A percentile compares a stretch with the other conserved stretches of the same genome.
phyloP scores from a whole-genome alignment of 2,797 vertebrate species.

The Gymnothorax reevesii region DNA sequence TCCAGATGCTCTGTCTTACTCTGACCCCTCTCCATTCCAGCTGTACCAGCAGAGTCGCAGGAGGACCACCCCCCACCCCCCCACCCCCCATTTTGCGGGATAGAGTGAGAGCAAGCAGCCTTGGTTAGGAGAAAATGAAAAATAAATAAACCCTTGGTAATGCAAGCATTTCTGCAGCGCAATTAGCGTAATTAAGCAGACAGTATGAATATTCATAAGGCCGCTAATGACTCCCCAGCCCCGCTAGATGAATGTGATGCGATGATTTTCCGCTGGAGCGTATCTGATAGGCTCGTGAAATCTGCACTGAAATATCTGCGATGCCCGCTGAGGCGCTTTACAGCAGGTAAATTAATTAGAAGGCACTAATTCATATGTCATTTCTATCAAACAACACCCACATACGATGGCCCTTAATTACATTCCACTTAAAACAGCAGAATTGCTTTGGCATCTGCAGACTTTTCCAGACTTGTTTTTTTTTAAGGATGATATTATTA shows the following conservation, averaged over 20 bases:
- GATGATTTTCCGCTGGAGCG: constrained; percentile 87
- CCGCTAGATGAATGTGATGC: constrained; percentile 87
- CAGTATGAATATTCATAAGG: constrained; percentile 89
- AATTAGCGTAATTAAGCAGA: constrained; percentile 94
- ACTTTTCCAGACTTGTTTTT: neutral
- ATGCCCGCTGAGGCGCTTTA: constrained; percentile 75
- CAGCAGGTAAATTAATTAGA: constrained; percentile 73
- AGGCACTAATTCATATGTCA: constrained; percentile 65
- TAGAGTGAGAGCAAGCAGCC: constrained; percentile 57
- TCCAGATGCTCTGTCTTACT: constrained; percentile 46
- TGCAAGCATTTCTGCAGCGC: constrained; percentile 85
- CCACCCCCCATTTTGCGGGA: constrained; percentile 60
- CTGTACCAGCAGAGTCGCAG: constrained; percentile 40
- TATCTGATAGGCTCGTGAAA: constrained; percentile 83
- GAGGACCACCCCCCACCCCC: constrained; percentile 49
- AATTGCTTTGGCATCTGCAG: neutral
- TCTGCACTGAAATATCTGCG: constrained; percentile 74
- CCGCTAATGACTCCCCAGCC: constrained; percentile 85
- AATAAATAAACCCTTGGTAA: constrained; percentile 77
- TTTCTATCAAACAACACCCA: constrained; percentile 43
- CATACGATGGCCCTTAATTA: constrained; percentile 45
- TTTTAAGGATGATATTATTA: neutral
- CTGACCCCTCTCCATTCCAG: constrained; percentile 46
- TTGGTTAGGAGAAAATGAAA: constrained; percentile 19
- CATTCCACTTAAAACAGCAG: constrained; percentile 4